Base-by-base conservation (phyloP, 2,888 invertebrate genomes). In the Sicus ferrugineus region DNA sequence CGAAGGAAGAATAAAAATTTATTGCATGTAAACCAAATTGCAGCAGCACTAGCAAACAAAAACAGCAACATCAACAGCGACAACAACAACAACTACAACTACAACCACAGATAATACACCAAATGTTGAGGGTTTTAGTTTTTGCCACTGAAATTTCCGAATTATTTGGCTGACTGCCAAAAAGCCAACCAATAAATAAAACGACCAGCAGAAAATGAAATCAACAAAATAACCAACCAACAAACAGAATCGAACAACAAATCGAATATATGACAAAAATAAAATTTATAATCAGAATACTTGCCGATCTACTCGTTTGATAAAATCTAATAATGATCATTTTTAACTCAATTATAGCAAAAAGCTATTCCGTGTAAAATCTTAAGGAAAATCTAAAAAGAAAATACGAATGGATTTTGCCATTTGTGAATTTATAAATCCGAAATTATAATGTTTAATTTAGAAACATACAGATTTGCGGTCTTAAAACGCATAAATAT, bases 91-190 rank as follows among this genome's bases (percentile, higher is more conserved):
- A 59, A 59, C 21, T 31, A 28, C n/a, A 34, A 19, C 59, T 19
- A 54, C 54, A 54, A 3, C n/a, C 16, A 38, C 38, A 38, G 14
- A 38, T 38, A 46, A 46, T 46, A 28, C 28, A 16, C 14, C 14
- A 54, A 26, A 54, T 5, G 23, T 28, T 21, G 16, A 4, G 7
- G 54, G 54, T 54, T 28, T 21, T 46, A 65, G 54, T 65, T 38
- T 52, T 34, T 52, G 65, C 65, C 54, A 65, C 65, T 65, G 65
- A 65, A 52, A 65, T 65, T 65, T 65, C 52, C 28, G 9, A 52
- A 65, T 34, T 52, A 21, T 21, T 65, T 65, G 52, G 65, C 63
- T n/a, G 19, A 48, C 9, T n/a, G 63, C 63, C 63, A 63, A 30
- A 14, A 46, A 19, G 14, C 54, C n/a, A n/a, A n/a, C n/a, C n/a